A percentile compares a stretch with the other conserved stretches of the same genome.
These are phyloP conservation scores for Ctenicera cuprea DNA, from an alignment of 2,888 invertebrate genomes.

Conservation along the genomic window DNA sequence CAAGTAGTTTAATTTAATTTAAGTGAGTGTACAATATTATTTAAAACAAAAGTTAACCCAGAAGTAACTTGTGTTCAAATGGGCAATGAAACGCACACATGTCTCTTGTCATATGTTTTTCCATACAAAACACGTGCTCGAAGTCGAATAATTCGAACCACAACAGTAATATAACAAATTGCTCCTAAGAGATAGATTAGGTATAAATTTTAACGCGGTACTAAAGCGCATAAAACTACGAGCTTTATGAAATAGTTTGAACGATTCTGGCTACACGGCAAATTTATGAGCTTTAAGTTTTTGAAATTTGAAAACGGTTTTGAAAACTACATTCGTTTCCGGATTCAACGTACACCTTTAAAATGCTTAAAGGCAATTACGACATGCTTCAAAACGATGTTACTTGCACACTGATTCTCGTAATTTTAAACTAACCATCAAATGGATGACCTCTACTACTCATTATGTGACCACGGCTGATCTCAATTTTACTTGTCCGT, in stretches of 20 bases:
- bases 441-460: constrained; percentile 28
- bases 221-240: constrained; percentile 14
- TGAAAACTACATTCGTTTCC: too few species aligned
- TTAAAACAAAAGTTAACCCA: too few species aligned
- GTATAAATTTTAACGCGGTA: constrained; percentile 26
- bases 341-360: constrained; percentile 12
- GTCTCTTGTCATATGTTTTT: too few species aligned
- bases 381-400: constrained; percentile 22
- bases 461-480: constrained; percentile 21
- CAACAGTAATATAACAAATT: constrained; percentile 32
- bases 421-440: constrained; percentile 36
- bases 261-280: neutral
- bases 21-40: too few species aligned
- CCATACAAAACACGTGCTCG: too few species aligned
- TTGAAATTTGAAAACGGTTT: neutral
- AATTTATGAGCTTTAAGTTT: neutral
- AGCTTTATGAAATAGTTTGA: constrained; percentile 7
- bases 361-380: constrained; percentile 31
- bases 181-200: constrained; percentile 27
- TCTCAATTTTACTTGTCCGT: constrained; percentile 20
- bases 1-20: too few species aligned
- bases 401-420: constrained; percentile 22
- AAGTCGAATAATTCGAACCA: too few species aligned
- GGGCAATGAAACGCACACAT: too few species aligned
- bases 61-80: too few species aligned